phyloP scores from a whole-genome alignment of 2,113 vertebrate genomes.

The Psittacula cyanocephala region DNA sequence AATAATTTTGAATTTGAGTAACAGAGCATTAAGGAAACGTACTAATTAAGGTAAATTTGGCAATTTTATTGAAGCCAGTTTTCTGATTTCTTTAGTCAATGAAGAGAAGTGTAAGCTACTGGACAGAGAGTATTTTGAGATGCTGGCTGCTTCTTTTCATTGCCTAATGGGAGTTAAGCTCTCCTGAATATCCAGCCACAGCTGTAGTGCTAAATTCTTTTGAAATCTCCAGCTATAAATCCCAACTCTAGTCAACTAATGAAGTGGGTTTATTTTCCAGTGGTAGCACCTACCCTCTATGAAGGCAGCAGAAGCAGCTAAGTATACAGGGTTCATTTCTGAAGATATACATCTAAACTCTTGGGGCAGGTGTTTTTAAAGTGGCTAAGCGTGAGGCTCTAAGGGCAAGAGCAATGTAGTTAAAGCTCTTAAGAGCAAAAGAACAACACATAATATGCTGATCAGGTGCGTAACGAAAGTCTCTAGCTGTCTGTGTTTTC shows the following conservation, averaged over 20 bases:
- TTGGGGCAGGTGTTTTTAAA: background rate
- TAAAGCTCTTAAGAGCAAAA: background rate
- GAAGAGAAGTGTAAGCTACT: background rate
- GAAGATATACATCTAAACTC: background rate
- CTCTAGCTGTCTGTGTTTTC: background rate
- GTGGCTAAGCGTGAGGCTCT: background rate
- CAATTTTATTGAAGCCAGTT: background rate
- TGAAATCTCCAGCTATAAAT: background rate
- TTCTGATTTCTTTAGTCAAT: background rate
- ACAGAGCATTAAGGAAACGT: background rate
- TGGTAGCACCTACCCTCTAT: background rate
- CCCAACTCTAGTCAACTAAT: background rate
- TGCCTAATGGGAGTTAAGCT: background rate
- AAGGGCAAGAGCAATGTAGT: background rate
- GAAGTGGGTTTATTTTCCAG: background rate
- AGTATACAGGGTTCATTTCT: background rate
- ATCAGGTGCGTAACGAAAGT: background rate
- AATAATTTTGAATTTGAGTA: slow-evolving; percentile 40
- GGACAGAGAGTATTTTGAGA: background rate
- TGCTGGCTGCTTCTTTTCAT: background rate
- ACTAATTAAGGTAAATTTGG: slow-evolving; percentile 30
- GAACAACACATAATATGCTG: background rate
- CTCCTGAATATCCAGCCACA: background rate
- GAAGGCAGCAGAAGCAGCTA: background rate
- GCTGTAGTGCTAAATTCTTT: background rate